Percentiles rank a stretch among this genome's conserved stretches.
Evolutionary conservation across 2,888 invertebrate genomes (phyloP).

Genomic region (Keiferia lycopersicella): DNA sequence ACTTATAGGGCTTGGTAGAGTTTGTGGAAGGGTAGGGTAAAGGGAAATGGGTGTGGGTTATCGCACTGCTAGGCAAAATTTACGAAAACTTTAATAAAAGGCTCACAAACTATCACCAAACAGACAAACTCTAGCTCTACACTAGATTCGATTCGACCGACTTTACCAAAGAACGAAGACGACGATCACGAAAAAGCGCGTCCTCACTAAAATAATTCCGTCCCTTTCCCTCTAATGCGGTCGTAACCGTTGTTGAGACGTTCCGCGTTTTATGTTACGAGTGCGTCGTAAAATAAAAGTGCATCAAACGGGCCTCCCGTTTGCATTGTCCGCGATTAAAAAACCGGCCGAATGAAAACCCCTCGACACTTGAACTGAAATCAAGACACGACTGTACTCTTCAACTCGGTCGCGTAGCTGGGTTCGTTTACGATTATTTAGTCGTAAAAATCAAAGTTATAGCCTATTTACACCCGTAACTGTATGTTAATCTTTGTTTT

Average conservation of each 20-base stretch:
- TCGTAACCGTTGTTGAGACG: conserved; percentile 75
- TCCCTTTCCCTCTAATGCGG: conserved; percentile 55
- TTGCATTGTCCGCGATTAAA: conserved; percentile 75
- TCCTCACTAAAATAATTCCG: conserved; percentile 36
- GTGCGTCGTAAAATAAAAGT: conserved; percentile 79
- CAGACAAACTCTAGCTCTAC: background rate
- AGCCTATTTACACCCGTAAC: conserved; percentile 80
- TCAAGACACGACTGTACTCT: conserved; percentile 41
- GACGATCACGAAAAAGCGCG: conserved; percentile 43
- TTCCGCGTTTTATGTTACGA: conserved; percentile 78
- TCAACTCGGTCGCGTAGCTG: conserved; percentile 58
- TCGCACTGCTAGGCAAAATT: background rate
- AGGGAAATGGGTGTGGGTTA: background rate
- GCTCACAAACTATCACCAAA: background rate
- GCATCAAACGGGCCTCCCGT: conserved; percentile 75
- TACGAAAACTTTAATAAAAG: background rate
- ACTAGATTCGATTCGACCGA: background rate
- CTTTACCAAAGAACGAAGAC: background rate
- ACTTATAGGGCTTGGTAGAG: conserved; percentile 30
- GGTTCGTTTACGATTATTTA: conserved; percentile 82
- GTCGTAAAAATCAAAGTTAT: conserved; percentile 83
- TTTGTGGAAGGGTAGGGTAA: background rate
- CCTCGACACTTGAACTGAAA: conserved; percentile 35
- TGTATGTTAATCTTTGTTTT: conserved; percentile 81
- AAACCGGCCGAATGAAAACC: conserved; percentile 58